These are phyloP conservation scores for Pseudomyrmex sp. DNA, from an alignment of 1,140 invertebrate species.

Conservation along the genomic window DNA sequence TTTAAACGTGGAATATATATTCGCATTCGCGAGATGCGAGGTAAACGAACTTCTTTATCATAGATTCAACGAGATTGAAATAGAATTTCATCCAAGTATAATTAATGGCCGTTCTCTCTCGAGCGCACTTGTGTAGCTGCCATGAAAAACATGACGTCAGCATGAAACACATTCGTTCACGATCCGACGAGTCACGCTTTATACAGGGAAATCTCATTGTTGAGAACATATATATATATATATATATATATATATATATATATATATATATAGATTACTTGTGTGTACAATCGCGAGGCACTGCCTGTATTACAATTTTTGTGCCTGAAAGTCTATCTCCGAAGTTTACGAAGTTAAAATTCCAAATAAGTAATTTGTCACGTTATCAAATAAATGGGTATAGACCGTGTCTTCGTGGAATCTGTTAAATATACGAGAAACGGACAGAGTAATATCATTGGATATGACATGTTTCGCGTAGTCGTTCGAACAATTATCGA, in stretches of 20 bases:
- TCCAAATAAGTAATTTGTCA: neutral
- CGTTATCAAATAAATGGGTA: neutral
- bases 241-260: neutral
- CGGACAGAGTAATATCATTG: too few relatives aligned
- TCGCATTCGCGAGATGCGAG: slow-evolving; percentile 23
- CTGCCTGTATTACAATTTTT: slow-evolving; percentile 17
- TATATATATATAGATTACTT: neutral
- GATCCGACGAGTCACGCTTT: slow-evolving; percentile 47
- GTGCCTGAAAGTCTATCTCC: neutral
- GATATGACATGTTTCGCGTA: too few relatives aligned
- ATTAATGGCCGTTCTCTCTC: slow-evolving; percentile 39
- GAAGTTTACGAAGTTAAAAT: neutral
- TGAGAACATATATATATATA: neutral
- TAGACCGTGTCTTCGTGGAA: too few relatives aligned
- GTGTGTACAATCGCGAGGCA: slow-evolving; percentile 6
- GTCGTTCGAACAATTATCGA: too few relatives aligned
- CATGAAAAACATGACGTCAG: slow-evolving; percentile 56
- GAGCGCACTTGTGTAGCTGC: slow-evolving; percentile 44
- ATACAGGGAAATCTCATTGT: slow-evolving; percentile 49
- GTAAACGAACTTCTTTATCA: slow-evolving; percentile 51
- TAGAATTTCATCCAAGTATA: slow-evolving; percentile 42
- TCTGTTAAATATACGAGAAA: too few relatives aligned
- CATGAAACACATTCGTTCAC: slow-evolving; percentile 43
- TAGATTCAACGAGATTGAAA: slow-evolving; percentile 31
- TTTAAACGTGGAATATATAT: slow-evolving; percentile 6